These are phyloP conservation scores for Baryphthengus martii DNA, from an alignment of 2,113 vertebrate genomes.

Conservation along the genomic window DNA sequence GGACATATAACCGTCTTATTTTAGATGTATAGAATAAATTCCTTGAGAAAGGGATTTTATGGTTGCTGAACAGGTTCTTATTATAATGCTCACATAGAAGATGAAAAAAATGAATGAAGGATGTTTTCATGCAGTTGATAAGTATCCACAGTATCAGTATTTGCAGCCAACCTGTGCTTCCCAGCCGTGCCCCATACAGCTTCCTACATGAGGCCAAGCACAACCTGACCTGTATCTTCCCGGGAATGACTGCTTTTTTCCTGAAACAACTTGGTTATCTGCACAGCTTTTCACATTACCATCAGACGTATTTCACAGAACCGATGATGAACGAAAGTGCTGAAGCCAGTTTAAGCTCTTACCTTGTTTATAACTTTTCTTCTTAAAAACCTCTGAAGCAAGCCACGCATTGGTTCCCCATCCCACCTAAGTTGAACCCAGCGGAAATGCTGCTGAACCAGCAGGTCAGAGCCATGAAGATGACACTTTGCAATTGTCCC, in stretches of 20 bases:
- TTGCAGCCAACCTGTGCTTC: neutral
- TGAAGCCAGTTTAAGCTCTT: neutral
- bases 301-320: neutral
- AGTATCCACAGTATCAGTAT: neutral
- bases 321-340: neutral
- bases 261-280: neutral
- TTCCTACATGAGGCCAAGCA: neutral
- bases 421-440: conserved; percentile 96
- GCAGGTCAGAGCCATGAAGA: conserved; percentile 87
- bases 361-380: conserved; percentile 88
- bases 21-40: neutral
- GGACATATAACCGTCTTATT: neutral
- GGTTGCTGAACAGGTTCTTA: neutral
- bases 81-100: neutral
- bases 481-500: conserved; percentile 85
- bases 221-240: neutral
- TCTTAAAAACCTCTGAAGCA: conserved; percentile 86
- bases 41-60: neutral
- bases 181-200: neutral
- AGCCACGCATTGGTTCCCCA: conserved; percentile 85
- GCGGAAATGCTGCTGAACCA: conserved; percentile 93
- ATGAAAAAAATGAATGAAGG: neutral
- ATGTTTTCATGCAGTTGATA: neutral
- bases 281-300: neutral
- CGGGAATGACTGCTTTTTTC: neutral